Evolutionary conservation across 2,113 vertebrate genomes (phyloP).

Genomic region (Clinocottus analis): DNA sequence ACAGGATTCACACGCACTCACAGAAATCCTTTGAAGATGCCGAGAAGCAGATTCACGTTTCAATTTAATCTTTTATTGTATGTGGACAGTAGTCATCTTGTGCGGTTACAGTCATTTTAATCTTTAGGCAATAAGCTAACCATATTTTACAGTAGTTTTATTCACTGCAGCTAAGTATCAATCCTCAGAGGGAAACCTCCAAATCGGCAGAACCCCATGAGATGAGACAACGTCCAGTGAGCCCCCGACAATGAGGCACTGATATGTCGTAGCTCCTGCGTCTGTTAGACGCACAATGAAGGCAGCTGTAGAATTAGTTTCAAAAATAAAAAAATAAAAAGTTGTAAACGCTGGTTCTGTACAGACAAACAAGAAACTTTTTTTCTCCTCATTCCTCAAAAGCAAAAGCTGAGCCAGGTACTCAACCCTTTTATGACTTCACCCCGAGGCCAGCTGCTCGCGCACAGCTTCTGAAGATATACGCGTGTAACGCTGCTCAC

Average conservation of each 20-base stretch:
- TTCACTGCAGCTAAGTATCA: neutral
- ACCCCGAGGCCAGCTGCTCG: neutral
- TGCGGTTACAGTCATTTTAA: neutral
- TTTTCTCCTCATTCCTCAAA: neutral
- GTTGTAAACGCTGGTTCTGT: neutral
- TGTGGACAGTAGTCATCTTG: neutral
- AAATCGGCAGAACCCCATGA: neutral
- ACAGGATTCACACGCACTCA: neutral
- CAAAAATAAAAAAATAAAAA: too few relatives aligned
- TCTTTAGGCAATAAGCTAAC: neutral
- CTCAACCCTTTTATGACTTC: neutral
- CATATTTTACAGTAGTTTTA: neutral
- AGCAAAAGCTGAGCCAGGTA: neutral
- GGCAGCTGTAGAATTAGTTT: neutral
- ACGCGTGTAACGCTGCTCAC: neutral
- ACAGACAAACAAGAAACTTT: neutral
- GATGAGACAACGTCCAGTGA: neutral
- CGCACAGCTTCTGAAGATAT: conserved; percentile 35
- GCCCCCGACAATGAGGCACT: neutral
- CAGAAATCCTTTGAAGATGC: neutral
- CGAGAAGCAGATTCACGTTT: neutral
- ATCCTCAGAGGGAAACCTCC: neutral
- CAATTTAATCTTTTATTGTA: neutral
- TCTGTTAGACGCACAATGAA: neutral
- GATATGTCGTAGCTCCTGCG: neutral